Evolutionary conservation across 2,888 invertebrate genomes (phyloP).

Genomic region (Protonemura montana): DNA sequence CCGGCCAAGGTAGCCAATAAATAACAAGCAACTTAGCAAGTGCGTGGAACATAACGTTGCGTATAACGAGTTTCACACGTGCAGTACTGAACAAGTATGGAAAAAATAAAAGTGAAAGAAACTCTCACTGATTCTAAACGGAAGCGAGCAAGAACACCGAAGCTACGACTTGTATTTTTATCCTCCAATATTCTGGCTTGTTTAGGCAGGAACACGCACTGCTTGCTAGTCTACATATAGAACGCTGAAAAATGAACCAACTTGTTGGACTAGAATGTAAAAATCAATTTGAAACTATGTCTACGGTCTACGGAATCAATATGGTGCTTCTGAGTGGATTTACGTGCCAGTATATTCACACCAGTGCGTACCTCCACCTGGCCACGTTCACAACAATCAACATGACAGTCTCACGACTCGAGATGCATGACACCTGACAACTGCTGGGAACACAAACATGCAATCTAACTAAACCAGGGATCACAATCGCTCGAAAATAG

Average conservation of each 20-base stretch:
- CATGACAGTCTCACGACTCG: background rate
- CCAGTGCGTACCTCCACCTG: background rate
- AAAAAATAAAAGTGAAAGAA: no score
- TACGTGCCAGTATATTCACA: background rate
- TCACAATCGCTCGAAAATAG: background rate
- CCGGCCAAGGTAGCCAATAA: background rate
- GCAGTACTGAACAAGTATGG: no score
- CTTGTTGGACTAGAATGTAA: constrained; percentile 1
- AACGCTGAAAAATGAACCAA: background rate
- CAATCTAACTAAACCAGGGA: background rate
- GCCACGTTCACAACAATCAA: background rate
- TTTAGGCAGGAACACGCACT: no score
- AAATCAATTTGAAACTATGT: background rate
- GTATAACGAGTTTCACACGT: no score
- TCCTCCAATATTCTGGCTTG: no score
- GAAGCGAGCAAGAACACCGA: no score
- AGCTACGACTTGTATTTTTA: no score
- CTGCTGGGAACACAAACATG: background rate
- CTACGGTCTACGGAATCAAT: background rate
- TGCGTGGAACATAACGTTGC: no score
- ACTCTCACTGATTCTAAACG: no score
- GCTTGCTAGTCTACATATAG: no score
- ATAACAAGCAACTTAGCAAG: background rate
- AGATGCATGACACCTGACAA: background rate
- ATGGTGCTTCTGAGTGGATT: background rate